Conservation (phyloP, 2,113 vertebrate genomes). For the Sardina pilchardus region DNA sequence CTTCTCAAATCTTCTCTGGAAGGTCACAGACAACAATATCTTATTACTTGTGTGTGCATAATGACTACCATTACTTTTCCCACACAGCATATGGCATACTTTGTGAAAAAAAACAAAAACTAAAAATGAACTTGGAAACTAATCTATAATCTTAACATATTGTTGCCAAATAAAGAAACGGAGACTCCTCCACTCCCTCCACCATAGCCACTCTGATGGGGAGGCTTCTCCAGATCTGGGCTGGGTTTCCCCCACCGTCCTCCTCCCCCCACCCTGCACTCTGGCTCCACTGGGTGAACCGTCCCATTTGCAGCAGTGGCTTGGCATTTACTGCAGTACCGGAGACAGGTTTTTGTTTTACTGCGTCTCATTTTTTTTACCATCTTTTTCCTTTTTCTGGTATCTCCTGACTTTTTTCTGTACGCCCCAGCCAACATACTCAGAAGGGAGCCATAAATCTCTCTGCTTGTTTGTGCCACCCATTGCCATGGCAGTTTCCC, state of each 20-base stretch:
- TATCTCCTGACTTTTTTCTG: background rate
- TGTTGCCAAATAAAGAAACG: too few species aligned
- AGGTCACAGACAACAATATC: background rate
- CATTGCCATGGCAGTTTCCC: slow-evolving; percentile 40
- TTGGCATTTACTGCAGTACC: slow-evolving; percentile 6
- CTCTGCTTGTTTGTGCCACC: slow-evolving; percentile 33
- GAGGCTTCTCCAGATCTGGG: too few species aligned
- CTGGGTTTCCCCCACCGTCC: background rate
- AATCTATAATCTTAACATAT: too few species aligned
- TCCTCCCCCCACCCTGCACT: background rate
- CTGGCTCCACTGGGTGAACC: background rate
- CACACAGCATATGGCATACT: background rate
- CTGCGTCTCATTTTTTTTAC: background rate
- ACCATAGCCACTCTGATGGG: too few species aligned
- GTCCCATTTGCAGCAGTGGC: background rate
- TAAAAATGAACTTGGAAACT: too few species aligned
- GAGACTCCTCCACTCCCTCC: too few species aligned
- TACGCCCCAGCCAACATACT: slow-evolving; percentile 13
- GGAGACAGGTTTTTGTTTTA: background rate
- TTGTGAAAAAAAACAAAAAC: too few species aligned
- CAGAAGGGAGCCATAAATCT: slow-evolving; percentile 41
- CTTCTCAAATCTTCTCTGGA: too few species aligned
- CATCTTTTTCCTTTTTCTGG: too few species aligned
- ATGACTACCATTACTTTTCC: background rate
- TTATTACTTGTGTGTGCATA: background rate